A percentile compares a stretch with the other conserved stretches of the same genome.
Evolutionary conservation across 2,113 vertebrate genomes (phyloP).

Genomic region (Cathartes aura): DNA sequence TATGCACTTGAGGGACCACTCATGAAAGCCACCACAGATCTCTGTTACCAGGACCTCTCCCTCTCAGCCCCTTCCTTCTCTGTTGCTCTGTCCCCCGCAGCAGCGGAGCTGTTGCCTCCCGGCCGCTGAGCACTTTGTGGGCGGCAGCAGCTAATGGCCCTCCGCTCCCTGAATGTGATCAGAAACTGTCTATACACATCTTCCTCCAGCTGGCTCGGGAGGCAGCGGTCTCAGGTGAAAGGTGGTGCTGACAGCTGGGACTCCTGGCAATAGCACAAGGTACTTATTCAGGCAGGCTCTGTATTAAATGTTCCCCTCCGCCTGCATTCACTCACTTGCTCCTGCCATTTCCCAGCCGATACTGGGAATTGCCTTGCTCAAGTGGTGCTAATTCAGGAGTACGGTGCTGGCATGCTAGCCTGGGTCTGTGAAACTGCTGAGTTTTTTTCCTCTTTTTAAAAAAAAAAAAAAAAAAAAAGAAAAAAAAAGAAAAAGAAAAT

Average conservation of each 20-base stretch:
- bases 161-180: not conserved
- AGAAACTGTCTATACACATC: not conserved
- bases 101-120: not conserved
- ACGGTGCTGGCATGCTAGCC: not conserved
- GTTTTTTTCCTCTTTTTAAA: not conserved
- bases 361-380: not conserved
- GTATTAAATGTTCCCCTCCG: not conserved
- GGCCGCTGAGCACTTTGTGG: not conserved
- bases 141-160: not conserved
- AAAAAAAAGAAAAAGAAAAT: no score
- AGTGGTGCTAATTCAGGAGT: not conserved
- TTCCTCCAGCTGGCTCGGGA: not conserved
- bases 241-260: not conserved
- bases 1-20: rapidly evolving
- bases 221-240: not conserved
- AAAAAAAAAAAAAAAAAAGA: no score
- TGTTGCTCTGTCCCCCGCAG: no score
- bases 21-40: rapidly evolving
- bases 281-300: not conserved
- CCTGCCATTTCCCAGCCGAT: not conserved
- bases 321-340: not conserved
- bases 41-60: not conserved
- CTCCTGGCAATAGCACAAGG: not conserved
- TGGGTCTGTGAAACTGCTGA: not conserved
- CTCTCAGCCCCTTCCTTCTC: not conserved